These are phyloP conservation scores for Meandrusa payeni DNA, from an alignment of 2,888 invertebrate genomes.

Conservation along the genomic window DNA sequence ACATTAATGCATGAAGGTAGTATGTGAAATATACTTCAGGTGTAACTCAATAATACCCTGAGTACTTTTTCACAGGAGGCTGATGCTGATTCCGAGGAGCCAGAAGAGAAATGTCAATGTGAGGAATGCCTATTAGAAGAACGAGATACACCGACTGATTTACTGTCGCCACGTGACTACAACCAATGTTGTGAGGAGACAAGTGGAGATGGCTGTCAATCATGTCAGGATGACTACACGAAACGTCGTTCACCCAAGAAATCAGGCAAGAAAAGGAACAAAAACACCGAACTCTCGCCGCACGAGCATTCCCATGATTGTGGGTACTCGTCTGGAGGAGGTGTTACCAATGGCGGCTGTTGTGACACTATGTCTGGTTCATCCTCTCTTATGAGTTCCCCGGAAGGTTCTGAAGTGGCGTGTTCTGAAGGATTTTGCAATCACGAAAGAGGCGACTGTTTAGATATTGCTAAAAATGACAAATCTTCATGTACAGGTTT, in stretches of 20 bases:
- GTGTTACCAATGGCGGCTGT: constrained; percentile 86
- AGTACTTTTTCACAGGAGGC: constrained; percentile 48
- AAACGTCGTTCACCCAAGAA: constrained; percentile 64
- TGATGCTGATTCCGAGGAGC: constrained; percentile 71
- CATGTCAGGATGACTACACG: constrained; percentile 74
- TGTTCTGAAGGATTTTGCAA: constrained; percentile 94
- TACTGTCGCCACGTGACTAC: constrained; percentile 60
- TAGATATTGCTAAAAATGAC: constrained; percentile 61
- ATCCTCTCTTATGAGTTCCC: constrained; percentile 90
- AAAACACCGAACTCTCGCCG: constrained; percentile 81
- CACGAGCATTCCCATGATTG: constrained; percentile 90
- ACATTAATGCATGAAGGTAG: background rate
- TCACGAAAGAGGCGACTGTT: constrained; percentile 82
- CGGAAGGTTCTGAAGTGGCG: constrained; percentile 94
- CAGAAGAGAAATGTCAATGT: constrained; percentile 74
- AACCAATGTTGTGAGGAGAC: constrained; percentile 56
- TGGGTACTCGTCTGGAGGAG: constrained; percentile 95
- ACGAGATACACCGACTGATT: constrained; percentile 65
- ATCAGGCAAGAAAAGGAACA: constrained; percentile 55
- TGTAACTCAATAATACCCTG: no score
- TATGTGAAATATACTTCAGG: background rate
- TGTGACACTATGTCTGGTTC: constrained; percentile 85
- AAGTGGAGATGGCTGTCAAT: constrained; percentile 56
- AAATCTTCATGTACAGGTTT: constrained; percentile 72
- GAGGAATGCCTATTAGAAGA: constrained; percentile 70